A percentile compares a stretch with the other conserved stretches of the same genome.
These are phyloP conservation scores for Lepilemur septentrionalis DNA, from an alignment of 2,797 vertebrate genomes.

Conservation along the genomic window DNA sequence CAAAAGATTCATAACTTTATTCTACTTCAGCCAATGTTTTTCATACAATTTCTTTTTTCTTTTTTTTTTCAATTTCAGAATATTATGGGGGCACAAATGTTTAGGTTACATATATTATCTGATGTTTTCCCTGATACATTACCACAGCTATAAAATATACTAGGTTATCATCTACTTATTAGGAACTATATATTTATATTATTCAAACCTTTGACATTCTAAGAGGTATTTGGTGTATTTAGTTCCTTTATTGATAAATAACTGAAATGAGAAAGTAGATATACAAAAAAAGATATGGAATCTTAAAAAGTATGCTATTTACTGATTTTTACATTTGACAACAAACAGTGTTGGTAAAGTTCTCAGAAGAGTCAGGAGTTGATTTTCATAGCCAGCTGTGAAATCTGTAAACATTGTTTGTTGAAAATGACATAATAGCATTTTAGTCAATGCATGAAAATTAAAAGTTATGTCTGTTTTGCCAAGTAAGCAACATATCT, in stretches of 20 bases:
- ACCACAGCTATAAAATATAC: neutral
- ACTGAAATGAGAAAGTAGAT: neutral
- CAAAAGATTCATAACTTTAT: conserved; percentile 55
- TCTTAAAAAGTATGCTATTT: neutral
- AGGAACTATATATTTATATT: neutral
- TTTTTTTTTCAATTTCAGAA: no score
- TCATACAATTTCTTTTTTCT: neutral
- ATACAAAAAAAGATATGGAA: neutral
- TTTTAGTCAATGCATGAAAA: conserved; percentile 27
- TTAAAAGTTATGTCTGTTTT: conserved; percentile 12
- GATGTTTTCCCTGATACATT: neutral
- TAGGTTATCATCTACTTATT: neutral
- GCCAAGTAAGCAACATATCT: neutral
- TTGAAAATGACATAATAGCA: neutral
- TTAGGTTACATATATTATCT: neutral
- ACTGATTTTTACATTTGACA: conserved; percentile 36
- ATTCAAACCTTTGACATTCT: neutral
- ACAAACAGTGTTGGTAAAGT: neutral
- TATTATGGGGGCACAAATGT: no score
- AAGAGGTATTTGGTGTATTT: neutral
- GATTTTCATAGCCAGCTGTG: neutral
- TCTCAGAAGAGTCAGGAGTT: neutral
- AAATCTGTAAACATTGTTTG: conserved; percentile 10
- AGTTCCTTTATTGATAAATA: neutral
- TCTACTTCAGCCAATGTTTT: neutral